Evolutionary conservation across 1,140 invertebrate species (phyloP).

Genomic region (Drosophila albomicans): DNA sequence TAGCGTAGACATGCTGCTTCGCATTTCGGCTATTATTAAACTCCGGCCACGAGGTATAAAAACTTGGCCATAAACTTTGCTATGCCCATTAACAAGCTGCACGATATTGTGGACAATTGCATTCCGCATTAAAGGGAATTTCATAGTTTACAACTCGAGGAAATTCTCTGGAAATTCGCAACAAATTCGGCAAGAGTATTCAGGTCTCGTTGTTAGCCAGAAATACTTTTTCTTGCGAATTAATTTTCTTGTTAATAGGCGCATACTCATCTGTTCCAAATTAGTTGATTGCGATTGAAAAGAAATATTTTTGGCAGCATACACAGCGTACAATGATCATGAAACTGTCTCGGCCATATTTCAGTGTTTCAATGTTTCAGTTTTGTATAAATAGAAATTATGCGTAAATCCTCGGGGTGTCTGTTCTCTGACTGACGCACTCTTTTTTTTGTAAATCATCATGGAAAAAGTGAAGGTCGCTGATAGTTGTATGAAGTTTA

Average conservation of each 20-base stretch:
- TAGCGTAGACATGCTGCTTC: conserved; percentile 39
- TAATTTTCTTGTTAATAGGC: conserved; percentile 70
- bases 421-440: conserved; percentile 27
- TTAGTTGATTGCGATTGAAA: conserved; percentile 57
- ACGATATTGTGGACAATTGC: neutral
- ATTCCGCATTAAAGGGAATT: neutral
- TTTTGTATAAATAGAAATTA: conserved; percentile 35
- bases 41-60: conserved; percentile 3
- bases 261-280: conserved; percentile 56
- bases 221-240: conserved; percentile 31
- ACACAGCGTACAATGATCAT: conserved; percentile 11
- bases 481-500: conserved; percentile 26
- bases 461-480: conserved; percentile 29
- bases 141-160: neutral
- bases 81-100: neutral
- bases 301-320: conserved; percentile 36
- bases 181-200: conserved; percentile 37
- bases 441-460: conserved; percentile 19
- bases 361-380: neutral
- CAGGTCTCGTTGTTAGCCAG: conserved; percentile 9
- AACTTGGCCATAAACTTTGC: conserved; percentile 20
- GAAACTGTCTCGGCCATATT: conserved; percentile 8
- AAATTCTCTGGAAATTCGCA: neutral
- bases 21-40: conserved; percentile 36
- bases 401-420: conserved; percentile 31